Percentiles rank a stretch among this genome's conserved stretches.
Conservation (phyloP, 2,797 vertebrate species). For the Pseudopleuronectes americanus region DNA sequence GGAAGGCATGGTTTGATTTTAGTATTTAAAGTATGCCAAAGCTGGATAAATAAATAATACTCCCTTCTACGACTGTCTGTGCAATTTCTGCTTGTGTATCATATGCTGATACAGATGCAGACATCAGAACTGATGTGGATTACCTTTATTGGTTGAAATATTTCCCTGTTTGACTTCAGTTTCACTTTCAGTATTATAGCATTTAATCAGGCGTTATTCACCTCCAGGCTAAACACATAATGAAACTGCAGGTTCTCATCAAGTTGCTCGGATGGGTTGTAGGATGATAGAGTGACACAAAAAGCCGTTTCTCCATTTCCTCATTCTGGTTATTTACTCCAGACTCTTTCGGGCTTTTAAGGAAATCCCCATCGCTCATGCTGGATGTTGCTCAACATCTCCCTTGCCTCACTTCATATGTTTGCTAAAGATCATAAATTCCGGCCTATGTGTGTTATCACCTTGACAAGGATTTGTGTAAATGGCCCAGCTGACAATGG, state of each 20-base stretch:
- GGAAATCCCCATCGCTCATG: background rate
- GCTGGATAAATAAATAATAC: too few relatives aligned
- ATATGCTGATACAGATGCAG: too few relatives aligned
- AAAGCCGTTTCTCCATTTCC: slow-evolving; percentile 27
- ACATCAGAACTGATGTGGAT: background rate
- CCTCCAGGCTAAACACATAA: background rate
- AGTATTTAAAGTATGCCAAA: too few relatives aligned
- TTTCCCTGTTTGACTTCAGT: background rate
- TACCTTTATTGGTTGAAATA: background rate
- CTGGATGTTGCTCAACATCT: background rate
- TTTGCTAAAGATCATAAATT: background rate
- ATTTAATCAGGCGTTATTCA: background rate
- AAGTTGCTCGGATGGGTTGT: background rate
- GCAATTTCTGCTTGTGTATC: too few relatives aligned
- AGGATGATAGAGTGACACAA: slow-evolving; percentile 16
- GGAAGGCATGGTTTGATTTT: too few relatives aligned
- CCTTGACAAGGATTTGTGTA: background rate
- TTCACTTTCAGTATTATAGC: background rate
- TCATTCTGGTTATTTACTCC: slow-evolving; percentile 15
- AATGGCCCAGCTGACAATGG: slow-evolving; percentile 34
- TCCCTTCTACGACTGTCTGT: too few relatives aligned
- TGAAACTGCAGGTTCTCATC: slow-evolving; percentile 4
- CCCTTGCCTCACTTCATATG: background rate
- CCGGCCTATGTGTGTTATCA: background rate
- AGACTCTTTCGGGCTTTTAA: background rate